Percentiles rank a stretch among this genome's conserved stretches.
Evolutionary conservation across 1,140 invertebrate genomes (phyloP).

Genomic region (Metopolophium dirhodum): DNA sequence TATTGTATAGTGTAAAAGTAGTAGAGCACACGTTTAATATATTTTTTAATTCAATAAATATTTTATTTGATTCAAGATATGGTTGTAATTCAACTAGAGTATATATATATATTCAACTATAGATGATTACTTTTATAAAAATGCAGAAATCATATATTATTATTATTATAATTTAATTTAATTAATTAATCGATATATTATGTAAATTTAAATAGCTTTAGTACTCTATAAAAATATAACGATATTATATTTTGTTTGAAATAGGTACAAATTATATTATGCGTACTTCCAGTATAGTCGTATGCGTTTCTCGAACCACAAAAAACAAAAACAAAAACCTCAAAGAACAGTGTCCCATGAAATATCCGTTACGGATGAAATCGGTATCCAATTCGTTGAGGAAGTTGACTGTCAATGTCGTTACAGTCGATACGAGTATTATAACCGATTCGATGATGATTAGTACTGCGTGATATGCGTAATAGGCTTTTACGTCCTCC

Average conservation of each 20-base stretch:
- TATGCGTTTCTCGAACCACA: conserved; percentile 24
- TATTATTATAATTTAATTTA: background rate
- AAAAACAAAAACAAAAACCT: conserved; percentile 27
- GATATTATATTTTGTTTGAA: background rate
- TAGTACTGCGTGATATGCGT: background rate
- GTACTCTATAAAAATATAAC: background rate
- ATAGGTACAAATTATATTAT: background rate
- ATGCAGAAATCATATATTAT: background rate
- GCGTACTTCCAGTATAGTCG: background rate
- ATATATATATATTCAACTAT: too few species aligned
- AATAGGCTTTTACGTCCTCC: conserved; percentile 18
- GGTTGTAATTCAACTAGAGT: background rate
- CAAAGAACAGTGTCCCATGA: background rate
- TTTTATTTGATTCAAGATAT: background rate
- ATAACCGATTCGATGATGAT: conserved; percentile 12
- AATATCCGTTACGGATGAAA: background rate
- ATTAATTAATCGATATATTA: background rate
- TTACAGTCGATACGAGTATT: background rate
- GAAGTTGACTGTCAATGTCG: background rate
- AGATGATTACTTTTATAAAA: background rate
- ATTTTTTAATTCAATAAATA: background rate
- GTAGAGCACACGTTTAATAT: background rate
- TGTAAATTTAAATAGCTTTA: background rate
- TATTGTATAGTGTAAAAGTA: background rate
- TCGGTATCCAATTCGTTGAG: background rate